These are phyloP conservation scores for Distichodus sexfasciatus DNA, from an alignment of 2,797 vertebrate species.

Conservation along the genomic window DNA sequence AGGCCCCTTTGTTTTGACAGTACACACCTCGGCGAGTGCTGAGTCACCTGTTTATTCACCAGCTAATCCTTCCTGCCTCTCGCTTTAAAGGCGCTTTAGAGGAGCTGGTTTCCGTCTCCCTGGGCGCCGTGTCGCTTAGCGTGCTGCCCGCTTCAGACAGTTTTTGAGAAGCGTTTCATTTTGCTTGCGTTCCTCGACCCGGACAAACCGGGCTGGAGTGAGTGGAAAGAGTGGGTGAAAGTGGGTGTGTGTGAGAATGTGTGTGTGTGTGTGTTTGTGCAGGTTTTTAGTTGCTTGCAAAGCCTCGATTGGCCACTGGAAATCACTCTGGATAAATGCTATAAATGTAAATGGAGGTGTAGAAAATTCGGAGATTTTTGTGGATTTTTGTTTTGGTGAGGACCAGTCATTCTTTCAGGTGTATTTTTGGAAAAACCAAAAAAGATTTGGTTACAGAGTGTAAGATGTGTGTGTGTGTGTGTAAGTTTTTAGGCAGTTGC, in stretches of 20 bases:
- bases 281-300: too few relatives aligned
- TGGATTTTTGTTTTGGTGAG: too few relatives aligned
- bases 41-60: background rate
- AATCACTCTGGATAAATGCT: too few relatives aligned
- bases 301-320: too few relatives aligned
- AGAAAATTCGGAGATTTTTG: too few relatives aligned
- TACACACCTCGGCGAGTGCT: conserved; percentile 16
- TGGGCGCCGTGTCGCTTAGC: too few relatives aligned
- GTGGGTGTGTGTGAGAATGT: background rate
- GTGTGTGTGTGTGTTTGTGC: background rate
- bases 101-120: background rate
- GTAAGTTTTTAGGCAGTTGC: too few relatives aligned
- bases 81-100: background rate
- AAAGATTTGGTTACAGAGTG: too few relatives aligned
- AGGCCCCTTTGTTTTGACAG: background rate
- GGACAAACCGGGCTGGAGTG: background rate
- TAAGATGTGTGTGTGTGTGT: background rate
- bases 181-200: background rate
- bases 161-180: conserved; percentile 15
- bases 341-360: too few relatives aligned
- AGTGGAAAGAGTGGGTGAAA: conserved; percentile 7
- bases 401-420: too few relatives aligned
- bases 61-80: background rate
- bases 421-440: too few relatives aligned
- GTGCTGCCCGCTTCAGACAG: too few relatives aligned